Evolutionary conservation across 2,888 invertebrate genomes (phyloP), one percentile per base, ranked within the genome.

Genomic region (Lycophotia porphyrea): DNA sequence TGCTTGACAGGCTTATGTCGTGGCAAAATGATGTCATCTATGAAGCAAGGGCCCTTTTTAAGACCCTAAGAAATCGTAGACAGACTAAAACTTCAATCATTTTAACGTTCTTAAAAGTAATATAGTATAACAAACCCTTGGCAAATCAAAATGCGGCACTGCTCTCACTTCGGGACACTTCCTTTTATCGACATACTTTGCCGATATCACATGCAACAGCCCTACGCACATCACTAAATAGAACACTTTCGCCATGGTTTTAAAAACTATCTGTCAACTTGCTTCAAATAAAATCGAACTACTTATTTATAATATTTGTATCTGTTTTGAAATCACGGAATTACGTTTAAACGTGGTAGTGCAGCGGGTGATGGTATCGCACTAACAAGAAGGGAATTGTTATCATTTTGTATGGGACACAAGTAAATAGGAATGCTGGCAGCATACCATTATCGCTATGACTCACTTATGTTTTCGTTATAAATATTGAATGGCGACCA

Each of bases 131-230:
- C 92, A 84, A 80, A 98, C 98, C 95, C 97, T 97, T 84, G 97
- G 96, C 87, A 98, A 95, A 95, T 98, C 97, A 91, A 98, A 98
- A 95, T 98, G 98, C 61, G 97, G 97, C 70, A 98, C 97, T 27
- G 98, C 98, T 92, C 97, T 98, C 81, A 98, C 98, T 97, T 97
- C 97, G 0, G 98, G 98, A 89, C 98, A 98, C 92, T 97, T 97
- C 89, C 97, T 97, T 92, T 98, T 98, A 88, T 98, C 97, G 58
- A 97, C 93, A 85, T 96, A 95, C 87, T 91, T 95, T 42, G 88
- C 86, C 71, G 88, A 88, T 55, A 71, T 64, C 34, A 85, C 78
- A 85, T 86, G 81, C 3, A 91, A 74, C 15, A 88, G 70, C 47
- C 92, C 49, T 58, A 92, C 69, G 71, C 91, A 84, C 72, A 93